Base-by-base conservation (phyloP, 2,888 invertebrate species). In the Pyrrhia umbra region DNA sequence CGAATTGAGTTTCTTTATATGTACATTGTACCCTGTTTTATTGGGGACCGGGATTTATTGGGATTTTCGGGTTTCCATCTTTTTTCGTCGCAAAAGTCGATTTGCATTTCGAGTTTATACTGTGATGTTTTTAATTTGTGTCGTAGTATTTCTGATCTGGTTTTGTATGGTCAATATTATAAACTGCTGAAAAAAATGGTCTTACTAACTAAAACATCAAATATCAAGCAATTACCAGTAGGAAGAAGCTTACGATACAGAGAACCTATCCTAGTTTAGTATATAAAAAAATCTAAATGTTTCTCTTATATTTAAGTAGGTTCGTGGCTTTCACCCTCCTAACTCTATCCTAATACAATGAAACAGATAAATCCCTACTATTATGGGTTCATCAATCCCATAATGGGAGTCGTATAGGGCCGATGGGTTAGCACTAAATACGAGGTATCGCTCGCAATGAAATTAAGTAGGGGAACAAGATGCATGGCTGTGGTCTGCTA, bases 401-500 rank as follows among this genome's bases (percentile, higher is more conserved):
- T 78, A 83, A 80, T 76, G 80, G 77, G 68, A 54, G 62, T 73
- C 68, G 75, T 69, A 81, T 76, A 79, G 64, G 78, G 71, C 77
- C 72, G 77, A 78, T 59, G 74, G 75, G 76, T 67, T 76, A 77
- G 69, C 75, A 80, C 82, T 85, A 82, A 80, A 80, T 77, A 80
- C 72, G 68, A 75, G 65, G 75, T 79, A 82, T 81, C 81, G 78
- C 81, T 78, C 72, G 78, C 84, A 86, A 80, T 83, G 81, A 84
- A 86, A 87, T 88, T 85, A 85, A 87, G 76, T 82, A 81, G 80
- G 80, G 84, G 79, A 82, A 83, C 81, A 90, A 94, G 94, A 94
- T 83, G 85, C 85, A 94, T 91, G 82, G 89, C 80, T 85, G 90
- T 82, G 90, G 89, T 86, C 82, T 66, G 68, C 78, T 88, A 89